Conservation (phyloP, 2,113 vertebrate genomes). For the Girardinichthys multiradiatus region DNA sequence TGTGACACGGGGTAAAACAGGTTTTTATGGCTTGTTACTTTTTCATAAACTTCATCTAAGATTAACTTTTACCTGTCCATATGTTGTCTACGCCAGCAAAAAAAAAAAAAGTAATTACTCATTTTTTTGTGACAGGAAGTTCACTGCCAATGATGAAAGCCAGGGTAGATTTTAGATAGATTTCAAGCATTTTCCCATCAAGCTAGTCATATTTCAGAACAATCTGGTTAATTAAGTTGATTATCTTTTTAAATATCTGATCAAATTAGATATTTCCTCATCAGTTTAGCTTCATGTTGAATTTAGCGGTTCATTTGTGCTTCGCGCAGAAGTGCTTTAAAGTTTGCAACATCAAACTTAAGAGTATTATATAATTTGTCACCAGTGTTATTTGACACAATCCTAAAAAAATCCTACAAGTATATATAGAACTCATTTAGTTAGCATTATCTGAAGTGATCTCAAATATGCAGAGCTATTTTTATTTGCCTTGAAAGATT, state of each 20-base stretch:
- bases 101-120: conserved; percentile 34
- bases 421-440: background rate
- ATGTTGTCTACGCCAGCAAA: conserved; percentile 68
- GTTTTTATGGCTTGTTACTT: conserved; percentile 69
- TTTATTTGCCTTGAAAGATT: too few relatives aligned
- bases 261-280: background rate
- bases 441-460: too few relatives aligned
- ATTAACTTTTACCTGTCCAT: conserved; percentile 74
- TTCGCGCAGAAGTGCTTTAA: too few relatives aligned
- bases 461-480: too few relatives aligned
- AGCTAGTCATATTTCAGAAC: background rate
- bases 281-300: background rate
- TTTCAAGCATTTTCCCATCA: too few relatives aligned
- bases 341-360: background rate
- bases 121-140: conserved; percentile 11
- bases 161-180: too few relatives aligned
- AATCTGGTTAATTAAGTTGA: background rate
- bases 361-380: background rate
- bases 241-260: background rate
- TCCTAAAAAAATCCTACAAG: background rate
- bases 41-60: conserved; percentile 74
- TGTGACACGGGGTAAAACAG: conserved; percentile 31
- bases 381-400: background rate
- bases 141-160: background rate
- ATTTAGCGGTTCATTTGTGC: background rate